These are phyloP conservation scores for Halcyon smyrnensis DNA, from an alignment of 2,797 vertebrate species.

Conservation along the genomic window DNA sequence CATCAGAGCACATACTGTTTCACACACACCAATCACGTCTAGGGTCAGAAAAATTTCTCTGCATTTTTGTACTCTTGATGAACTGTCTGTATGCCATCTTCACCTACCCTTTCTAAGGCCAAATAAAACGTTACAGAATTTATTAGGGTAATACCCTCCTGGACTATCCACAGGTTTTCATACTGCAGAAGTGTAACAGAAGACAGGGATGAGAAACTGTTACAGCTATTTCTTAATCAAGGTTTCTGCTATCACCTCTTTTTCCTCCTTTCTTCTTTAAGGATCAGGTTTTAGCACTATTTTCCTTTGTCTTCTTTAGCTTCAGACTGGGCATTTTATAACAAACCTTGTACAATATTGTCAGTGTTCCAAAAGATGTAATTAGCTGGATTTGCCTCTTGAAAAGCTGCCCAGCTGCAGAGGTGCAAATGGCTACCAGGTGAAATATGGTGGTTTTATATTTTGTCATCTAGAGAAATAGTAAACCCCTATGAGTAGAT, in stretches of 20 bases:
- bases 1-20: not conserved
- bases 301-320: not conserved
- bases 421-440: fast-evolving
- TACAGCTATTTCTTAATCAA: not conserved
- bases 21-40: not conserved
- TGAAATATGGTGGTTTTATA: fast-evolving
- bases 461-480: not conserved
- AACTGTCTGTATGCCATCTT: not conserved
- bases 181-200: not conserved
- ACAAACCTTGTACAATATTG: not conserved
- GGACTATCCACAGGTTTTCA: not conserved
- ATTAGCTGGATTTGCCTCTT: not conserved
- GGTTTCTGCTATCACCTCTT: not conserved
- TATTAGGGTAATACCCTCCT: not conserved
- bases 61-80: not conserved
- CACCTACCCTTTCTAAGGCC: not conserved
- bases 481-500: not conserved
- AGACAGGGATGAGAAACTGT: not conserved
- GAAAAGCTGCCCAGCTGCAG: not conserved
- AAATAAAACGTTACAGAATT: not conserved
- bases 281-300: not conserved
- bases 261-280: not conserved
- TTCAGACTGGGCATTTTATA: not conserved
- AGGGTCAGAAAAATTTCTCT: not conserved
- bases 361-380: not conserved